Conservation (phyloP, 2,113 vertebrate species). For the Oreochromis aureus region DNA sequence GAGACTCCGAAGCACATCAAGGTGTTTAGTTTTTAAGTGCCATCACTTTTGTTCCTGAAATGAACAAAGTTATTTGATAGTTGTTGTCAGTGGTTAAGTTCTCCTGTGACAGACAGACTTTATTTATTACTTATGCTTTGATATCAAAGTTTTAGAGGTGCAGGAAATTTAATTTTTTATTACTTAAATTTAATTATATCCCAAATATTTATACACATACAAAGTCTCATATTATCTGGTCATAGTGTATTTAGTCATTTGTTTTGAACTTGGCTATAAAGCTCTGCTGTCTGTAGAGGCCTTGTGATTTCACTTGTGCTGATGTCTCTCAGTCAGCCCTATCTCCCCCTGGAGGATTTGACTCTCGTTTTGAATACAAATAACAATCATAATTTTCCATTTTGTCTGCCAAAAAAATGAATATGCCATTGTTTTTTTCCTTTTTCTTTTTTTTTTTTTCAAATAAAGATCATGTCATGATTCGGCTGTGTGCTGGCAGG, state of each 20-base stretch:
- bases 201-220: background rate
- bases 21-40: background rate
- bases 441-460: no score
- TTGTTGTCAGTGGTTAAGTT: background rate
- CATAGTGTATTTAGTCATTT: background rate
- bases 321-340: background rate
- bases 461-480: no score
- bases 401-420: background rate
- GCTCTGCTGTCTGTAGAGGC: background rate
- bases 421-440: background rate
- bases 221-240: background rate
- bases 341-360: background rate
- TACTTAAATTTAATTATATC: background rate
- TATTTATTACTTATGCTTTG: background rate
- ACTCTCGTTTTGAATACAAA: background rate
- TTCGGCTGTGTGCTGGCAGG: no score
- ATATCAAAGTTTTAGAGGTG: background rate
- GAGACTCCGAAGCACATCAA: background rate
- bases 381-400: accelerated
- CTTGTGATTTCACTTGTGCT: background rate
- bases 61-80: background rate
- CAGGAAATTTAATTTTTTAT: background rate
- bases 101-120: background rate
- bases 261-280: background rate
- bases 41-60: background rate